A percentile compares a stretch with the other conserved stretches of the same genome.
Conservation (phyloP, 2,797 vertebrate genomes). For the Phataginus tetradactyla region DNA sequence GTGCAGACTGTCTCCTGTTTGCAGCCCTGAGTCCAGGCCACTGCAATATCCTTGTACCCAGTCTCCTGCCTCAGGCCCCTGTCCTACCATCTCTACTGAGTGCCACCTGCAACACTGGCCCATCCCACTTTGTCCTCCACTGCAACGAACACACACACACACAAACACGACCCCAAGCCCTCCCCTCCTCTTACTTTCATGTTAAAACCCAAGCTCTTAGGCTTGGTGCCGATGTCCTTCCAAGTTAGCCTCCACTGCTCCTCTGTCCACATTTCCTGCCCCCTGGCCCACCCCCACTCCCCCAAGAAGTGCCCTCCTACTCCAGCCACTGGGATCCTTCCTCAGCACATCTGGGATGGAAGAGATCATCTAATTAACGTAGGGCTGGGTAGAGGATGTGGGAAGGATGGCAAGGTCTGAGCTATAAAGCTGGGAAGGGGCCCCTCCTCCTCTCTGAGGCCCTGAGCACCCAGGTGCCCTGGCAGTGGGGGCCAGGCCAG, state of each 20-base stretch:
- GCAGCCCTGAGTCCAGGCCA: neutral
- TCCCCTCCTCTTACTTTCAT: neutral
- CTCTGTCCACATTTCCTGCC: neutral
- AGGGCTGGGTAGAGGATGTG: neutral
- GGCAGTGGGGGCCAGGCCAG: neutral
- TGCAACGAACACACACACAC: neutral
- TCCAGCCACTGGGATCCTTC: fast-evolving
- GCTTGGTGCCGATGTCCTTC: neutral
- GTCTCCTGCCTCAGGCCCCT: too few species aligned
- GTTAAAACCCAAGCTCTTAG: neutral
- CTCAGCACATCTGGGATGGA: neutral
- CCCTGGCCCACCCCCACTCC: too few species aligned
- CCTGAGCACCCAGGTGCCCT: neutral
- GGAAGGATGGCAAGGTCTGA: too few species aligned
- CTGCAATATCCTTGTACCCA: neutral
- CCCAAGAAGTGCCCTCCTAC: too few species aligned
- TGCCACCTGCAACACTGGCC: too few species aligned
- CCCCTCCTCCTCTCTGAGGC: neutral
- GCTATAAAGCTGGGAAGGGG: neutral
- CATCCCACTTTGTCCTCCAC: too few species aligned
- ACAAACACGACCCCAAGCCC: neutral
- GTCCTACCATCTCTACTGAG: neutral
- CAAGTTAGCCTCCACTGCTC: neutral
- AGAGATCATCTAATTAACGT: too few species aligned
- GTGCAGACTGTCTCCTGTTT: neutral